Conservation (phyloP, 2,113 vertebrate genomes). For the Hippoglossus stenolepis region DNA sequence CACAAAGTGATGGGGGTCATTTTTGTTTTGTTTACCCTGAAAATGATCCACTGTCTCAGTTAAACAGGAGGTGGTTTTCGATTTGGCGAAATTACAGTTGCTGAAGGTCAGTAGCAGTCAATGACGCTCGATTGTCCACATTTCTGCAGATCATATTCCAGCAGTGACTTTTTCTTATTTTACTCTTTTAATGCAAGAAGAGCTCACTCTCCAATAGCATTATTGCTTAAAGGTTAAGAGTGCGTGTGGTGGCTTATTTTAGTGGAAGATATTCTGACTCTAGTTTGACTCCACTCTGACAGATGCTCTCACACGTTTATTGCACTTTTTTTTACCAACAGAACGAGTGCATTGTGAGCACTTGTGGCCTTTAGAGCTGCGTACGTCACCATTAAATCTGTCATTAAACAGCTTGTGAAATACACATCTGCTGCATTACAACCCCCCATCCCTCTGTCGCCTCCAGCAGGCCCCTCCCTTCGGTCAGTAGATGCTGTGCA, state of each 20-base stretch:
- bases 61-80: not conserved
- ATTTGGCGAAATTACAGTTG: conserved; percentile 7
- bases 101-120: conserved; percentile 38
- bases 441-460: not conserved
- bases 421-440: conserved; percentile 47
- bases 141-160: conserved; percentile 13
- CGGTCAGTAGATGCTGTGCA: conserved; percentile 15
- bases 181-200: conserved; percentile 49
- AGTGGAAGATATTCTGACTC: conserved; percentile 10
- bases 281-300: conserved; percentile 13
- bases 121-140: not conserved
- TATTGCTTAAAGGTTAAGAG: conserved; percentile 34
- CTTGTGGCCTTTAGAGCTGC: conserved; percentile 51
- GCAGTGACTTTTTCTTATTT: conserved; percentile 33
- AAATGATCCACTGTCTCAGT: conserved; percentile 20
- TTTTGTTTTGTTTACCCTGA: conserved; percentile 65
- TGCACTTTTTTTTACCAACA: conserved; percentile 27
- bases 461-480: conserved; percentile 9
- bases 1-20: conserved; percentile 57
- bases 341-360: conserved; percentile 35
- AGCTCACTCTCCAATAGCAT: conserved; percentile 33
- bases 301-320: conserved; percentile 34
- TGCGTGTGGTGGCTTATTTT: conserved; percentile 25
- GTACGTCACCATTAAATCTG: conserved; percentile 66
- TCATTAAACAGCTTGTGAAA: conserved; percentile 75